Evolutionary conservation across 2,888 invertebrate species (phyloP), one percentile per base, ranked within the genome.

Genomic region (Rhabditoides inermis): DNA sequence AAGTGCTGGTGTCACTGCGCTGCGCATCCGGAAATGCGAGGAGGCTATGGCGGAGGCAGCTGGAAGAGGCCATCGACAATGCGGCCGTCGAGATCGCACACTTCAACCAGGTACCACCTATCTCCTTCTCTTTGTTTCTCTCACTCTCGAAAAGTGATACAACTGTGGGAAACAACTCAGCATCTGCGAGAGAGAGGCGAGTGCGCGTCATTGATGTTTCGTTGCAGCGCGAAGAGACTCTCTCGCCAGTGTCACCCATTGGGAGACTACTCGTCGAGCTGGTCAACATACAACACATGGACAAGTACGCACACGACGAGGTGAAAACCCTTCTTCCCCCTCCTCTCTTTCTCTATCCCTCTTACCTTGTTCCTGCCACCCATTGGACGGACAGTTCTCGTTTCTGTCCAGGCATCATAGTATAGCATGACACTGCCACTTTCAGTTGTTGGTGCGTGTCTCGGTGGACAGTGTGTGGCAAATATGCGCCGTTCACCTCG

Each of bases 31-130:
- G 54, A 10, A 69, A 68, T 41, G 53, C 63, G 2, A 57, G 60
- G 5, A 56, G 53, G 25, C 39, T 69, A 27, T 69, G 69, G 69
- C 32, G 47, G 42, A 59, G 51, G 25, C 63, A 68, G 45, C 47
- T 69, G 45, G 49, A 58, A 20, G 62, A 63, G 40, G 63, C 67
- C 1, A 53, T 68, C 6, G 51, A 64, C 30, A 44, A 55, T 23
- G 55, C 27, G 37, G 54, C 35, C 27, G 49, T 61, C 5, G 41
- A 49, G 12, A 28, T 47, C 10, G 42, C 55, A 18, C 51, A 55
- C 30, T 32, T 25, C 22, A 27, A 37, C 15, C 23, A 45, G 39
- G 55, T 55, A 46, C 7, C 2, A 26, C 22, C 40, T 18, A 15
- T 40, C 2, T 18, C 15, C 23, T 12, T 18, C 4, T 20, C 15